A percentile compares a stretch with the other conserved stretches of the same genome.
Evolutionary conservation across 2,113 vertebrate species (phyloP).

Genomic region (Pica pica): DNA sequence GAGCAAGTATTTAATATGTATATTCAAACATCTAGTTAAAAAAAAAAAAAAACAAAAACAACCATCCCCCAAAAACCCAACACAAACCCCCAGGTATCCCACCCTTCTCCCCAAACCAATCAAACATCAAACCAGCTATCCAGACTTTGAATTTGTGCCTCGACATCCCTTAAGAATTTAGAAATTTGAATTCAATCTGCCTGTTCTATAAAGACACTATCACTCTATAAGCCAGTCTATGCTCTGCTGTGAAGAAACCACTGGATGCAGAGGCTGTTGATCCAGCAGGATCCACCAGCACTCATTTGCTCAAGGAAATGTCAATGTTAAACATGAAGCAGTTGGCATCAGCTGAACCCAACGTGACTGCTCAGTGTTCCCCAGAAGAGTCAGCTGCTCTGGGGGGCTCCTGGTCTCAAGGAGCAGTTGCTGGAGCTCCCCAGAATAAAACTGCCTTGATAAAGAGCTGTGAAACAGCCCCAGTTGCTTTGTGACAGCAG

Average conservation of each 20-base stretch:
- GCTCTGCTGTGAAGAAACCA: background rate
- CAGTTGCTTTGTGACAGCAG: background rate
- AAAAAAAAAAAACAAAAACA: background rate
- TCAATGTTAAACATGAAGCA: background rate
- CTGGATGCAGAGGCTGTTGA: background rate
- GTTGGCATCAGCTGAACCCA: background rate
- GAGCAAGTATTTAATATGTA: background rate
- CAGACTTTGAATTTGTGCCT: background rate
- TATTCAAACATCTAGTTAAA: background rate
- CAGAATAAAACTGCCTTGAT: background rate
- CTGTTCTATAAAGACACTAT: background rate
- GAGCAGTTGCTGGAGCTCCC: background rate
- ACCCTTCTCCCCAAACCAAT: background rate
- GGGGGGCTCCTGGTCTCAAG: background rate
- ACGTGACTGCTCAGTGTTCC: background rate
- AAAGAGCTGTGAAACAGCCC: slow-evolving; percentile 4
- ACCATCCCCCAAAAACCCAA: fast-evolving
- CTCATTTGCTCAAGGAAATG: background rate
- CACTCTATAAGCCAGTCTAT: background rate
- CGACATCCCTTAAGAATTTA: background rate
- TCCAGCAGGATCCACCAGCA: background rate
- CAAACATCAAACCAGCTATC: background rate
- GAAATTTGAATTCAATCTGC: background rate
- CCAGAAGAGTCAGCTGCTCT: background rate
- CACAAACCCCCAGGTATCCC: background rate